phyloP scores from a whole-genome alignment of 2,797 vertebrate species.

The Florisuga fusca region DNA sequence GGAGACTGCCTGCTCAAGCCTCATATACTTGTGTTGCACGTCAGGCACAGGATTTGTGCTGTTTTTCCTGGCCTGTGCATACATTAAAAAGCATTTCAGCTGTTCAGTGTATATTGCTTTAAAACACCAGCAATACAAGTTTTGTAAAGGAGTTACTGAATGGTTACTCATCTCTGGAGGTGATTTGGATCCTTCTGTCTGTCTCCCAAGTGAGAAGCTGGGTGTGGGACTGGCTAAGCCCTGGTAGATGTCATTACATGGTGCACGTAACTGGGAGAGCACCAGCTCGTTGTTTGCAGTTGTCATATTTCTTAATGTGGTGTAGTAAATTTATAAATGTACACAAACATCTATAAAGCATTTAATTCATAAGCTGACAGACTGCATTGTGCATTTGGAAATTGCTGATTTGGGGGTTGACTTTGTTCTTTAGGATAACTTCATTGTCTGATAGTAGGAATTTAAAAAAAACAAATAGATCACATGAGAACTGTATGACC shows the following conservation, averaged over 20 bases:
- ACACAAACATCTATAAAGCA: neutral
- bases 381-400: neutral
- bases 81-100: neutral
- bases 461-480: neutral
- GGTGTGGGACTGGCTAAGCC: neutral
- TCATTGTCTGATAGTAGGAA: neutral
- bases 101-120: neutral
- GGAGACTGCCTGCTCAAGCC: neutral
- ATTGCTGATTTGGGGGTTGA: neutral
- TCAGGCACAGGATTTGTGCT: neutral
- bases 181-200: neutral
- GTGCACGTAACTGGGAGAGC: constrained; percentile 5
- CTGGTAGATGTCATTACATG: neutral
- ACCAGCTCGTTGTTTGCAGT: neutral
- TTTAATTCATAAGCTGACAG: constrained; percentile 55
- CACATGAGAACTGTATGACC: neutral
- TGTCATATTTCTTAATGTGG: constrained; percentile 25
- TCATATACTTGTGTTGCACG: accelerated
- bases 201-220: neutral
- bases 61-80: neutral
- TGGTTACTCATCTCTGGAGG: neutral
- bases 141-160: neutral
- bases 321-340: constrained; percentile 55
- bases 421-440: constrained; percentile 7
- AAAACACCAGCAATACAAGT: neutral